These are phyloP conservation scores for Chaenodraco wilsoni DNA, from an alignment of 2,797 vertebrate genomes.

Conservation along the genomic window DNA sequence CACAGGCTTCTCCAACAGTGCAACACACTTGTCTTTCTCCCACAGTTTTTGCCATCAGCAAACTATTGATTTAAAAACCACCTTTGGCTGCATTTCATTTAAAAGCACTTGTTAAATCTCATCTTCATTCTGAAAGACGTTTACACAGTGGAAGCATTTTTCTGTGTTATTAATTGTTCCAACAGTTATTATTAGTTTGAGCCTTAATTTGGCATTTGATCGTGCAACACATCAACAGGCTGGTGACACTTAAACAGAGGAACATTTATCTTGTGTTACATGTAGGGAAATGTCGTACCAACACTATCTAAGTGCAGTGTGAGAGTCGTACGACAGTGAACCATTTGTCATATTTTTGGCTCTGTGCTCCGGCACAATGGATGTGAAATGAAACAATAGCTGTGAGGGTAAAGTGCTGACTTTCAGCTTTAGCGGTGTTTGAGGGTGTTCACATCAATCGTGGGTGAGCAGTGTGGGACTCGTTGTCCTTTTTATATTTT, in stretches of 20 bases:
- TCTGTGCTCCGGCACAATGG: conserved; percentile 25
- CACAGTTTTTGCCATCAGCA: background rate
- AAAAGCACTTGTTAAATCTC: background rate
- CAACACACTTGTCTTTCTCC: no score
- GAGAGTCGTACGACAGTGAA: conserved; percentile 15
- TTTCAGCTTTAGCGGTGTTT: conserved; percentile 36
- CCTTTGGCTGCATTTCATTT: background rate
- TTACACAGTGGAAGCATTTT: no score
- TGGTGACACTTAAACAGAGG: background rate
- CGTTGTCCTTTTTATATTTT: conserved; percentile 32
- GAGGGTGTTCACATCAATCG: conserved; percentile 38
- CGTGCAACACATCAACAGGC: background rate
- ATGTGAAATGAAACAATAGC: conserved; percentile 42
- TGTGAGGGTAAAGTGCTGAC: conserved; percentile 45
- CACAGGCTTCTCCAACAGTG: no score
- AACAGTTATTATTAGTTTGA: no score
- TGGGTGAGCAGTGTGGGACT: conserved; percentile 29
- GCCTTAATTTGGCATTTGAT: background rate
- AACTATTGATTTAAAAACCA: background rate
- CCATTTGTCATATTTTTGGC: conserved; percentile 33
- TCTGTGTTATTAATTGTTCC: no score
- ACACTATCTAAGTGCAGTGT: conserved; percentile 7
- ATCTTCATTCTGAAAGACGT: background rate
- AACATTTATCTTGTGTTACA: conserved; percentile 7
- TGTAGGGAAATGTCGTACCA: conserved; percentile 1